Conservation (phyloP, 2,797 vertebrate species). For the Macrochelys suwanniensis region DNA sequence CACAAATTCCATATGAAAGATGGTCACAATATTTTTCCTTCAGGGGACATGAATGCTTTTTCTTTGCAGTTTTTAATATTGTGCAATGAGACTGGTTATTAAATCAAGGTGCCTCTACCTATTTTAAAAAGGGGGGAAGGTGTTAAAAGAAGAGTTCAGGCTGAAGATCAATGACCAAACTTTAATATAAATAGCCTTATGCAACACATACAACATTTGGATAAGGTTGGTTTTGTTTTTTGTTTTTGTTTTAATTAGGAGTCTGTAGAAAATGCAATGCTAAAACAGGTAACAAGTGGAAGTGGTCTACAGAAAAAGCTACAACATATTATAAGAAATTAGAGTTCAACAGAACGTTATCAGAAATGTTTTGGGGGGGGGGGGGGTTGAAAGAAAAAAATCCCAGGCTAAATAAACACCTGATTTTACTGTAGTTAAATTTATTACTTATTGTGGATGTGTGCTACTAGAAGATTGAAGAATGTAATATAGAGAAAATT, state of each 20-base stretch:
- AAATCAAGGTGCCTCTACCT: constrained; percentile 64
- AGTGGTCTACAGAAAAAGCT: neutral
- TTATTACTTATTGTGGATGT: neutral
- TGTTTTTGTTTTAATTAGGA: neutral
- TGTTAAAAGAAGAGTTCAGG: neutral
- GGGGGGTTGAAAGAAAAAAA: neutral
- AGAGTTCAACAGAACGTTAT: neutral
- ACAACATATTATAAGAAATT: neutral
- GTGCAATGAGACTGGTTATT: constrained; percentile 70
- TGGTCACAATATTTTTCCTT: constrained; percentile 76
- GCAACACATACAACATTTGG: no score
- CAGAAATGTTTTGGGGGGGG: neutral
- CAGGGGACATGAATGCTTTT: constrained; percentile 51
- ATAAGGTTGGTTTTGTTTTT: neutral
- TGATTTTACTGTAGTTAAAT: neutral
- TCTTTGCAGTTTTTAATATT: constrained; percentile 48
- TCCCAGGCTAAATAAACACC: neutral
- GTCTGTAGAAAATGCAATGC: neutral
- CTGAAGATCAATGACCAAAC: neutral
- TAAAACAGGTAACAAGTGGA: neutral
- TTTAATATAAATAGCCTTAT: neutral
- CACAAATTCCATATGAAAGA: neutral
- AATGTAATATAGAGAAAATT: neutral
- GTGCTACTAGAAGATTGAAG: neutral
- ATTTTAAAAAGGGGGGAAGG: constrained; percentile 54